Evolutionary conservation across 2,113 vertebrate species (phyloP).

Genomic region (Laticauda colubrina): DNA sequence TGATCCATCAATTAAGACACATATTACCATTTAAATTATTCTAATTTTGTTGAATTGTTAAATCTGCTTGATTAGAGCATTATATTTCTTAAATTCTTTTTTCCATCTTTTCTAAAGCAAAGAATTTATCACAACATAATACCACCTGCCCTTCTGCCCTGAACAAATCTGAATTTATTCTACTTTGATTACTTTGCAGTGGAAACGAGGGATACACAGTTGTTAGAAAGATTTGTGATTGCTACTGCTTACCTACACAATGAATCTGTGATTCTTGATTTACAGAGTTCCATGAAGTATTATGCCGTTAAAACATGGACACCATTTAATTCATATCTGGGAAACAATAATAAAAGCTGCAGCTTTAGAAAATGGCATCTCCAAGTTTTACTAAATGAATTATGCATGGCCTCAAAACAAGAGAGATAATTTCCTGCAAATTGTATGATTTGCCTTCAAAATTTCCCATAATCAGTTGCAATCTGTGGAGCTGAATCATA

Average conservation of each 20-base stretch:
- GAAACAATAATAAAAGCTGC: neutral
- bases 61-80: neutral
- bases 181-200: neutral
- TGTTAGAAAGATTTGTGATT: neutral
- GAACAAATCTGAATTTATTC: neutral
- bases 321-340: neutral
- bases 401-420: constrained; percentile 12
- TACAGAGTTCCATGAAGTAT: neutral
- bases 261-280: neutral
- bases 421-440: neutral
- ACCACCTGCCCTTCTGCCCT: neutral
- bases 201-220: neutral
- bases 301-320: neutral
- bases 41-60: neutral
- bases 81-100: neutral
- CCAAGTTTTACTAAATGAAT: neutral
- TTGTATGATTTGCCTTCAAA: neutral
- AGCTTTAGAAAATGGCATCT: neutral
- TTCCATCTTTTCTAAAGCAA: neutral
- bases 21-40: neutral
- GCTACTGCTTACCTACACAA: neutral
- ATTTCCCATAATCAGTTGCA: neutral
- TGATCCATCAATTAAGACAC: neutral
- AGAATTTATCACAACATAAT: neutral
- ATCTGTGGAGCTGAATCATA: neutral